Conservation (phyloP, 2,888 invertebrate species). For the Aporophyla lueneburgensis region DNA sequence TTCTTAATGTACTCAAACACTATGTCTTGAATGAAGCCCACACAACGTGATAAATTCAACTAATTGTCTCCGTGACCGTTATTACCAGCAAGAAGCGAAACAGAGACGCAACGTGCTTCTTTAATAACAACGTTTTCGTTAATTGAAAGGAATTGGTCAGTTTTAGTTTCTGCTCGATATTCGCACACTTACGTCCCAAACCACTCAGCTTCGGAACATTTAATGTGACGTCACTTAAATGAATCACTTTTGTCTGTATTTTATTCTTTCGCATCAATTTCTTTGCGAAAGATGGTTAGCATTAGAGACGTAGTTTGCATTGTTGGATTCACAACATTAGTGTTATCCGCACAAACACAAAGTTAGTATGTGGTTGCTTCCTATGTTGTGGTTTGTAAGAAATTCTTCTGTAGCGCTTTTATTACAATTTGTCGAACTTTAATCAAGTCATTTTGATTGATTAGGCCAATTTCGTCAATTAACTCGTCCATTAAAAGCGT, state of each 20-base stretch:
- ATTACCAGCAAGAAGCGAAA: slow-evolving; percentile 32
- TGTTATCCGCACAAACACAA: neutral
- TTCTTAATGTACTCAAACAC: neutral
- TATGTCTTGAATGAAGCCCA: slow-evolving; percentile 16
- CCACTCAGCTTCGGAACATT: slow-evolving; percentile 7
- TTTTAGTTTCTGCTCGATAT: slow-evolving; percentile 41
- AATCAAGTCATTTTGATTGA: slow-evolving; percentile 34
- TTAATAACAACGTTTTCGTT: slow-evolving; percentile 40
- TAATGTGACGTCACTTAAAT: neutral
- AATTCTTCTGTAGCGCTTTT: neutral
- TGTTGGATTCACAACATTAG: neutral
- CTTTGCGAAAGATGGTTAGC: neutral
- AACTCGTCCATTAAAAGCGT: slow-evolving; percentile 8
- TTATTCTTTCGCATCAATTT: neutral
- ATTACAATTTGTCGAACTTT: neutral
- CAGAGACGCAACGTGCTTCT: slow-evolving; percentile 12
- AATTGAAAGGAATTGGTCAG: slow-evolving; percentile 55
- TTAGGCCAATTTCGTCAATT: slow-evolving; percentile 25
- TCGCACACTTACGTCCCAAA: slow-evolving; percentile 27
- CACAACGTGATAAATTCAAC: slow-evolving; percentile 18
- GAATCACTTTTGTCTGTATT: neutral
- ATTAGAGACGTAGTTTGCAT: neutral
- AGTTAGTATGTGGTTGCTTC: neutral
- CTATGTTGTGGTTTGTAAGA: neutral
- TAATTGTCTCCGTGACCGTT: slow-evolving; percentile 40